Evolutionary conservation across 1,140 invertebrate species (phyloP), one percentile per base, ranked within the genome.

Genomic region (Nephotettix cincticeps): DNA sequence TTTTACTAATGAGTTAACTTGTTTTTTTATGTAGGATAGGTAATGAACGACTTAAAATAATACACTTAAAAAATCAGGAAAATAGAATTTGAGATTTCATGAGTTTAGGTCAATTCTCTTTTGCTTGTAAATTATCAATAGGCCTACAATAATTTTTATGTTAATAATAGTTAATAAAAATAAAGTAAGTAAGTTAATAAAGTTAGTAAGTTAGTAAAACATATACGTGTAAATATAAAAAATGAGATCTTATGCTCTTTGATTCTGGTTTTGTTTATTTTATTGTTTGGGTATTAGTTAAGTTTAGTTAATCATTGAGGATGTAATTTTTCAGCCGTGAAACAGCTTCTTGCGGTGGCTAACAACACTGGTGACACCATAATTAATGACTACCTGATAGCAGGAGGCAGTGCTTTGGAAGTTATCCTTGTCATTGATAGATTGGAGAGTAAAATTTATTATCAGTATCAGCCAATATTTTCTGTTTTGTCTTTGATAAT

Each of bases 361-460:
- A 25, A 61, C 6, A 61, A 61, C 23, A 61, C 56, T 14, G 23
- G 27, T 61, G 56, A 61, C 56, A 2, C 1, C 2, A 29, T 29
- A 9, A 14, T 61, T 6, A 51, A 51, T 28, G 56, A 61, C 21
- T 61, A 21, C 27, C 28, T 61, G 56, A 29, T 21, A 1, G 13
- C 9, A 3, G 56, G 56, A 27, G 56, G 56, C 21, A 61, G 23
- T 61, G 56, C 56, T 29, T 29, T 27, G 11, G 56, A 61, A 25
- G 25, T 61, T 25, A 28, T 61, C 13, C 27, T 29, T 4, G 56
- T 29, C 4, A 21, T 61, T 14, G 56, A 61, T 27, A 61, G 28
- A 28, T 25, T 61, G 25, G 56, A 61, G n/a, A 61, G 11, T 27
- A 61, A 61, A 27, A 61, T 23, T 27, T 61, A 27, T n/a, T 61